Evolutionary conservation across 1,140 invertebrate species (phyloP).

Genomic region (roundworm (Caenorhabditis elegans)): WBcel235 BX284602.5:11428001-11428500

Average conservation of each 20-base stretch:
- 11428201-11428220: neutral
- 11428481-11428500: neutral
- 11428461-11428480: neutral
- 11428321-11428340: neutral
- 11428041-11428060: neutral
- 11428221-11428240: neutral
- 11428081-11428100: neutral
- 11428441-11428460: neutral
- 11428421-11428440: neutral
- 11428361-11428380: neutral
- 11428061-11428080: neutral
- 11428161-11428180: neutral
- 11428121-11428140: neutral
- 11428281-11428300: neutral
- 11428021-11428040: neutral
- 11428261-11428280: neutral
- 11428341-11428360: neutral
- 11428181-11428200: neutral
- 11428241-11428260: neutral
- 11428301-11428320: neutral
- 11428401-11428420: neutral
- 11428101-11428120: neutral
- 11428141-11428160: neutral
- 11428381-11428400: neutral
- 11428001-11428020: neutral